Conservation (phyloP, 2,797 vertebrate species). For the Lemur catta region DNA sequence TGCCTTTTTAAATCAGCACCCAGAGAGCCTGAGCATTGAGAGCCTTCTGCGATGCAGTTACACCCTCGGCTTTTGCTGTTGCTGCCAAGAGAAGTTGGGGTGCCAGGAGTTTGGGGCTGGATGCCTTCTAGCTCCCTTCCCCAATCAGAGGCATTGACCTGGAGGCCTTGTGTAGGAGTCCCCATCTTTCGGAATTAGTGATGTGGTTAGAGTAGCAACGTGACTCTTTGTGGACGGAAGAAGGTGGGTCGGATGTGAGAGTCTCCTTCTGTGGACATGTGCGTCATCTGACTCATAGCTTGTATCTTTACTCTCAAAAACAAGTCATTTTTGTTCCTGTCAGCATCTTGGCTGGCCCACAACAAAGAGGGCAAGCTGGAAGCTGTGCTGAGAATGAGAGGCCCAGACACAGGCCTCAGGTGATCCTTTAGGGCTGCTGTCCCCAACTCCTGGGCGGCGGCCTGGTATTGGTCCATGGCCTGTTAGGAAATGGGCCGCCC, state of each 20-base stretch:
- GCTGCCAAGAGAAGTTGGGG: neutral
- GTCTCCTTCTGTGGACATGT: slow-evolving; percentile 66
- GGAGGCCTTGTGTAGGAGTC: slow-evolving; percentile 70
- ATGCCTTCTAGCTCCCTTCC: neutral
- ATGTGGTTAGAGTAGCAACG: slow-evolving; percentile 75
- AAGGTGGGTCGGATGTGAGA: slow-evolving; percentile 70
- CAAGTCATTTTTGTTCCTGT: slow-evolving; percentile 74
- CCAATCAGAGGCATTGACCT: slow-evolving; percentile 34
- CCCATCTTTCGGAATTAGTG: slow-evolving; percentile 75
- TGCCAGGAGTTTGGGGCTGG: slow-evolving; percentile 29
- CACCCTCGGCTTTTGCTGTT: neutral
- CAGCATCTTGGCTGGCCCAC: slow-evolving; percentile 65
- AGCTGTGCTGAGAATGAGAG: neutral
- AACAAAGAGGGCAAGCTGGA: slow-evolving; percentile 36
- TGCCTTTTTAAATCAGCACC: neutral
- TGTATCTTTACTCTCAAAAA: slow-evolving; percentile 73
- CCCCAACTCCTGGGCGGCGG: too few species aligned
- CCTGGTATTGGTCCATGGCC: too few species aligned
- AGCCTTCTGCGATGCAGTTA: neutral
- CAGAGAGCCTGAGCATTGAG: neutral
- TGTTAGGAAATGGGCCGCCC: too few species aligned
- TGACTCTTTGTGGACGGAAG: slow-evolving; percentile 75
- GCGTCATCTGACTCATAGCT: slow-evolving; percentile 75
- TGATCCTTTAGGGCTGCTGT: neutral
- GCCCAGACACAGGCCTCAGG: neutral